Base-by-base conservation (phyloP, 2,113 vertebrate genomes). In the Chloroceryle aenea region DNA sequence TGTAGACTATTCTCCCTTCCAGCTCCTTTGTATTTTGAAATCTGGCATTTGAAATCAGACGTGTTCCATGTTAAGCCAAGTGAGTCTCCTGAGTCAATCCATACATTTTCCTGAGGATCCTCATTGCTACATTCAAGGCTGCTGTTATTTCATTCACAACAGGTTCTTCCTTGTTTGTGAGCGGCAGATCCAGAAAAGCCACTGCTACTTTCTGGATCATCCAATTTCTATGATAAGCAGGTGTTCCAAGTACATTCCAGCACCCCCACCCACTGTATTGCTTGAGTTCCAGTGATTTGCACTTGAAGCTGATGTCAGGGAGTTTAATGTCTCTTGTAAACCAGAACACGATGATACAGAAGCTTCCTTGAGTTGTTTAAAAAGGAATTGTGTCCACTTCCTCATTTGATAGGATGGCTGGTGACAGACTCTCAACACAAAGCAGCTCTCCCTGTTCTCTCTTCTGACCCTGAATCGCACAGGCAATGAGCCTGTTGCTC, bases 191-290 rank as follows among this genome's bases (percentile, higher is more conserved):
- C 20, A 48, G 38, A 4, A 53, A 3, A 56, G 1, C 10, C 27
- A 48, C n/a, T 74, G 21, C 6, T 16, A 11, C 10, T 56, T 88
- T 6, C 17, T 15, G 4, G 10, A 18, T 90, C 16, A n/a, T 40
- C 3, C 18, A 82, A 8, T 5, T 68, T 62, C 52, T 45, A 7
- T 55, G 10, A 20, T 4, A 38, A 47, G 13, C 4, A 38, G 4
- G 9, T 85, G 42, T 61, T 77, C 36, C 45, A 32, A 56, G 43
- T 18, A 34, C 6, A 32, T 17, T 77, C 6, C 26, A 66, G 58
- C 5, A 38, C 3, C 2, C 7, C 12, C 5, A 25, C 11, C 3
- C 4, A 1, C 3, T 64, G 9, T 47, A 61, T 40, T 73, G 26
- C 5, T 42, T 56, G 6, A 32, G 22, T 32, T 4, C 10, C 8